Base-by-base conservation (phyloP, 1,140 invertebrate species). In the Portunus trituberculatus region DNA sequence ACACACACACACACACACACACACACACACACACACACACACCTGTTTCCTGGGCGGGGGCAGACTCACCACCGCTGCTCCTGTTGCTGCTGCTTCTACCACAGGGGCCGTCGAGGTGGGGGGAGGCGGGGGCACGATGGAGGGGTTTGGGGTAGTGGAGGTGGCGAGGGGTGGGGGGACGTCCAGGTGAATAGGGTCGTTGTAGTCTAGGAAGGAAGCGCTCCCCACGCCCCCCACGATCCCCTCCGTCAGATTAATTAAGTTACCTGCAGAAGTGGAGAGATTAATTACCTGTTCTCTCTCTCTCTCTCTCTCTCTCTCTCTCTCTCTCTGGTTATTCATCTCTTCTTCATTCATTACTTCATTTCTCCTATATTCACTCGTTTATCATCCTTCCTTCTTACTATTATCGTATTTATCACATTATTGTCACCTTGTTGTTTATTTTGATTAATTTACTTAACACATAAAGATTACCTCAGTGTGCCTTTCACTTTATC, bases 101-200 rank as follows among this genome's bases (percentile, higher is more conserved):
- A 59, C 52, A 59, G 52, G 16, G 12, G 52, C 2, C 12, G 16
- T 20, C 12, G 52, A 20, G 12, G 52, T 59, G 14, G 87, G 14
- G 86, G 76, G 93, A 0, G 93, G 93, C 12, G 25, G 31, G 6
- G 89, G 16, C n/a, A 76, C 48, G 89, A 29, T 91, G 88, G 31
- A 20, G 20, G 95, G n/a, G 29, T 91, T 31, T 2, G 28, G 6
- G 10, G 46, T 16, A 31, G 31, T 25, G 45, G 87, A 6, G 31
- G 52, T 59, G 20, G 87, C 6, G 46, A 45, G 29, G n/a, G 59
- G 12, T 0, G 29, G 92, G 16, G 91, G n/a, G 16, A 76, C 28
- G 32, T 84, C 91, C 20, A 96, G 82, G 14, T 87, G 93, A 45
- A 94, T 94, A 82, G 93, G 95, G 93, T 94, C 91, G 90, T 48